Base-by-base conservation (phyloP, 2,113 vertebrate species). In the Apteryx mantelli region DNA sequence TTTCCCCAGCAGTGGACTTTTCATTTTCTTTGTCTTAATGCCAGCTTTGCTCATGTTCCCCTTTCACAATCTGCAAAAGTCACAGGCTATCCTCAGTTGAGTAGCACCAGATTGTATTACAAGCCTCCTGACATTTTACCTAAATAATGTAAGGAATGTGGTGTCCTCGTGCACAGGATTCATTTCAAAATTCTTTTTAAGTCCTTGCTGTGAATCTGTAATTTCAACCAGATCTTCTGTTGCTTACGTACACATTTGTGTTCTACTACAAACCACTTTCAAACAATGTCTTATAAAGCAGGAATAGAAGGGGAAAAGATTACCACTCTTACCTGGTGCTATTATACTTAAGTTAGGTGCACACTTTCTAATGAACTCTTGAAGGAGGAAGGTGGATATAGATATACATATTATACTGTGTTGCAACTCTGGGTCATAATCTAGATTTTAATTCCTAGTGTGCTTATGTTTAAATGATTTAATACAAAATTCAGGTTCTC, bases 71-170 rank as follows among this genome's bases (percentile, higher is more conserved):
- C 80, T 95, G 14, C 42, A 78, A 58, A 86, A 94, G 60, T 91
- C 80, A 88, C 48, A 63, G 55, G 26, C 73, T 80, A 19, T 78
- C 21, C 36, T 94, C 26, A 80, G 71, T 79, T 87, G 68, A 71
- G 38, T 50, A 79, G 15, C 26, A 50, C 90, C 93, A 88, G 53
- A 64, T 71, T 93, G 32, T 86, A 65, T 91, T 91, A 96, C 79
- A 91, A 86, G 7, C 52, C 55, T n/a, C 46, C 26, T 95, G 77
- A 87, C 20, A 88, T 89, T 90, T 82, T 91, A 87, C 2, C 3
- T 71, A 92, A 94, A 89, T 82, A 91, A 63, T 86, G 13, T 36
- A 86, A 66, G 20, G 20, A 70, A 63, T n/a, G 50, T 75, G 71
- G 12, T 88, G 13, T 75, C 64, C 82, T 70, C 64, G 50, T 81